Conservation (phyloP, 1,140 invertebrate genomes). For the Ladona fulva region DNA sequence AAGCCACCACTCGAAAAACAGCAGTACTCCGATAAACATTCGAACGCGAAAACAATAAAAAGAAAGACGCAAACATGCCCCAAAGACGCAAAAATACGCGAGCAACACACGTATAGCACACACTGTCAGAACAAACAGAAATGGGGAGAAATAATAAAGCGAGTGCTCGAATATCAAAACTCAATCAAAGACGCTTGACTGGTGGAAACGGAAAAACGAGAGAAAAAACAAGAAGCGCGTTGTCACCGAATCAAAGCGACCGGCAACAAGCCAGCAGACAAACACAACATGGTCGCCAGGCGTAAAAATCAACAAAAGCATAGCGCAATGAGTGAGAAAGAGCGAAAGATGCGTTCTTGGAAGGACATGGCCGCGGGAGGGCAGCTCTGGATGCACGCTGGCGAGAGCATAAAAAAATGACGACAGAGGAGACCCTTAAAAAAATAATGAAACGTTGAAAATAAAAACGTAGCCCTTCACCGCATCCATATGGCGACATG, state of each 20-base stretch:
- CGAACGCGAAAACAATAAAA: too few species aligned
- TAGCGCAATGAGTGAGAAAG: not conserved
- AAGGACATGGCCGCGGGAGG: not conserved
- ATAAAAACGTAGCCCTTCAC: not conserved
- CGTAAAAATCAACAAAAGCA: not conserved
- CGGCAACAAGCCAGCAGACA: not conserved
- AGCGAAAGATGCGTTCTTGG: not conserved
- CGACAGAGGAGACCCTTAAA: not conserved
- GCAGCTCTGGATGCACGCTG: not conserved
- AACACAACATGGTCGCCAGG: not conserved
- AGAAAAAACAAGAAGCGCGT: not conserved
- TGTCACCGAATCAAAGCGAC: not conserved
- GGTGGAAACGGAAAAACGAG: too few species aligned
- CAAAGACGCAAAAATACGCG: too few species aligned
- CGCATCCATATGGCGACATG: constrained; percentile 2
- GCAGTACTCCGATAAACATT: too few species aligned
- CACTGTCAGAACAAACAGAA: too few species aligned
- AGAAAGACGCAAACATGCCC: too few species aligned
- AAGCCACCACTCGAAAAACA: too few species aligned
- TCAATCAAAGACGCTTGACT: not conserved
- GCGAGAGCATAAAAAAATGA: not conserved
- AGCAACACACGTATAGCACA: too few species aligned
- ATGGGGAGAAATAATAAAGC: too few species aligned
- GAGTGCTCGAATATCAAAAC: not conserved
- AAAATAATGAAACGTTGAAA: not conserved